Evolutionary conservation across 2,888 invertebrate genomes (phyloP).

Genomic region (Macrophya annulata): DNA sequence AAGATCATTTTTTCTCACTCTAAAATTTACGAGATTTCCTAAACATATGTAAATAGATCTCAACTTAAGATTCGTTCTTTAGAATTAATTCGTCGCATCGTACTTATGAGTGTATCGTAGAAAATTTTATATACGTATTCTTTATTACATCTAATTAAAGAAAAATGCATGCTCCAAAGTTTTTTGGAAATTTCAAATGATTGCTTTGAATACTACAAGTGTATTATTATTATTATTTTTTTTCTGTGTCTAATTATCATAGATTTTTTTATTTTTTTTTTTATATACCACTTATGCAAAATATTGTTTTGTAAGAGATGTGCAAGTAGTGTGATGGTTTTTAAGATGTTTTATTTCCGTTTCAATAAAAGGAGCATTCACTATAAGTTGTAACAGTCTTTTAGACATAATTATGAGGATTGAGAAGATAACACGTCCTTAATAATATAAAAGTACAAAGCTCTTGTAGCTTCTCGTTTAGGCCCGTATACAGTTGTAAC

Average conservation of each 20-base stretch:
- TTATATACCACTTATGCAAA: constrained; percentile 14
- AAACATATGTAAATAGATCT: constrained; percentile 32
- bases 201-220: neutral
- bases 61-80: constrained; percentile 28
- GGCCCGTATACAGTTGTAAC: constrained; percentile 52
- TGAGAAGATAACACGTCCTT: constrained; percentile 34
- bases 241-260: neutral
- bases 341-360: constrained; percentile 36
- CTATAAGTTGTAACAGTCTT: constrained; percentile 43
- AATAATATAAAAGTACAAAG: constrained; percentile 54
- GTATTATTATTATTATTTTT: neutral
- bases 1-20: constrained; percentile 25
- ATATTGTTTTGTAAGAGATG: constrained; percentile 40
- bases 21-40: neutral
- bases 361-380: constrained; percentile 37
- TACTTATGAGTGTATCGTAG: constrained; percentile 31
- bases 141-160: constrained; percentile 34
- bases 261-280: constrained; percentile 9
- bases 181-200: neutral
- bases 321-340: constrained; percentile 35
- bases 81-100: constrained; percentile 36
- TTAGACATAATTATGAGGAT: constrained; percentile 45
- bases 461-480: constrained; percentile 51
- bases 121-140: constrained; percentile 44
- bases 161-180: constrained; percentile 1